phyloP scores from a whole-genome alignment of 2,888 invertebrate genomes.

The Chirona hameri region DNA sequence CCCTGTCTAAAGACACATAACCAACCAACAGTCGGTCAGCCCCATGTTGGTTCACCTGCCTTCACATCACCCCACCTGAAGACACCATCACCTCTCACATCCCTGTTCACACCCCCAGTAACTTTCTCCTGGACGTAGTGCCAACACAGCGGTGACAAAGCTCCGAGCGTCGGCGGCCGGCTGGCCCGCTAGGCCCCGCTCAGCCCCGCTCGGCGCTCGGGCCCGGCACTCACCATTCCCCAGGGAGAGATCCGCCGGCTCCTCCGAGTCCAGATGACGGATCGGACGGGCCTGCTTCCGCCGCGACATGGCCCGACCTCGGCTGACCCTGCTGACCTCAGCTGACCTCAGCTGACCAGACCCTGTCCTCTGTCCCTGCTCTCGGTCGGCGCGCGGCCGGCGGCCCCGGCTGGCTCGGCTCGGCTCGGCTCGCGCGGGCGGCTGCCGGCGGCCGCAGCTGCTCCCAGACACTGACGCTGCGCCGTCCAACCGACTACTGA shows the following conservation, averaged over 20 bases:
- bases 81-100: no score
- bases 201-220: no score
- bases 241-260: background rate
- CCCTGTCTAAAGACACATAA: no score
- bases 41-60: no score
- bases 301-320: slow-evolving; percentile 30
- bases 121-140: no score
- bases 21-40: no score
- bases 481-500: background rate
- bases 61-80: no score
- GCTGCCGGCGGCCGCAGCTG: no score
- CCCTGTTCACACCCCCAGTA: no score
- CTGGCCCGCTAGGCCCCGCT: background rate
- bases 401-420: background rate
- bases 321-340: background rate
- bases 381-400: no score
- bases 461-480: no score
- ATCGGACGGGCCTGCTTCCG: slow-evolving; percentile 33
- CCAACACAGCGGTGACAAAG: background rate
- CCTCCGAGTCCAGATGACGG: slow-evolving; percentile 32
- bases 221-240: slow-evolving; percentile 30
- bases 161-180: background rate
- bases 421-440: background rate
- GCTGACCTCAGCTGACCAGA: background rate
- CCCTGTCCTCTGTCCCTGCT: background rate